Evolutionary conservation across 2,888 invertebrate genomes (phyloP).

Genomic region (Imbricaverruca yamaguchii): DNA sequence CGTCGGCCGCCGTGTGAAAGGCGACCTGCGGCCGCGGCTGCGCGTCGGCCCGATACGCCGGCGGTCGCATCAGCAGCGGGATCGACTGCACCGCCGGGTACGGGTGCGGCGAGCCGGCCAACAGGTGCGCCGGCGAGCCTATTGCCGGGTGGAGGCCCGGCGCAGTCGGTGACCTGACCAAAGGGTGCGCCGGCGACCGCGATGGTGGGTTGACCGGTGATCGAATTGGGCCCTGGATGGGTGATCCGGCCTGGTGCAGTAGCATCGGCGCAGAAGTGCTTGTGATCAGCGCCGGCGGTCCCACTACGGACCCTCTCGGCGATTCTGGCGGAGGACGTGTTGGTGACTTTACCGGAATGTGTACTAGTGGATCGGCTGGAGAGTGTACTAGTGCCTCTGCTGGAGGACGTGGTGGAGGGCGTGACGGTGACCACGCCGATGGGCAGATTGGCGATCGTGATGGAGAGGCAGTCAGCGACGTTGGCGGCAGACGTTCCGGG

Average conservation of each 20-base stretch:
- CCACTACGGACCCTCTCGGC: background rate
- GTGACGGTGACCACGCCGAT: background rate
- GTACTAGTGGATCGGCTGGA: background rate
- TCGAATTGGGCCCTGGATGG: background rate
- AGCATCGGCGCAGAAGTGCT: background rate
- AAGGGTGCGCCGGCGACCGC: background rate
- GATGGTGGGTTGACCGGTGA: background rate
- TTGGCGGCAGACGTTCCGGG: constrained; percentile 16
- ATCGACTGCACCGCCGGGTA: constrained; percentile 21
- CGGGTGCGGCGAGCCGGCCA: background rate
- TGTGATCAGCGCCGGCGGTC: background rate
- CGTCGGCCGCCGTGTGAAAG: background rate
- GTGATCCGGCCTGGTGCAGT: background rate
- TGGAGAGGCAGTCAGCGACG: constrained; percentile 18
- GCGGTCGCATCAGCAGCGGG: constrained; percentile 21
- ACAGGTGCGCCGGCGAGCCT: background rate
- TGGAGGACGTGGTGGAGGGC: background rate
- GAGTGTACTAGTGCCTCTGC: background rate
- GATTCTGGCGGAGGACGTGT: background rate
- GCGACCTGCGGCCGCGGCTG: background rate
- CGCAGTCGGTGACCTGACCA: background rate
- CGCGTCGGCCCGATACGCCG: background rate
- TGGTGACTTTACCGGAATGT: background rate
- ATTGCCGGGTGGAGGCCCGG: background rate
- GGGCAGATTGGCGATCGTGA: background rate